Conservation (phyloP, 2,113 vertebrate species). For the Halichoerus grypus region DNA sequence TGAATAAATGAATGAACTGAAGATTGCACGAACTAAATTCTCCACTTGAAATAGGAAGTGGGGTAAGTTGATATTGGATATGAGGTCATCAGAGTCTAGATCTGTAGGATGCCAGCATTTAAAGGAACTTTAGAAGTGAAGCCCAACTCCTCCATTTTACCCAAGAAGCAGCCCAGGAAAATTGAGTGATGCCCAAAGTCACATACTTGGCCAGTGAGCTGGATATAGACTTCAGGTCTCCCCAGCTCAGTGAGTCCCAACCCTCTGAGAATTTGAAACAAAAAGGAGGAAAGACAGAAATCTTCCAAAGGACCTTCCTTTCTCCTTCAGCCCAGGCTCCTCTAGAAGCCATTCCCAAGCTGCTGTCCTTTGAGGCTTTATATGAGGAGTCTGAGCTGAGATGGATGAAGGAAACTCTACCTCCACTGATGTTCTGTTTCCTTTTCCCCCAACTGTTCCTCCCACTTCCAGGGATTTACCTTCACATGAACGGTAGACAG, state of each 20-base stretch:
- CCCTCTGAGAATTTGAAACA: neutral
- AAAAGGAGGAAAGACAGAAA: neutral
- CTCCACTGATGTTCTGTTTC: accelerated
- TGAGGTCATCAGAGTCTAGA: neutral
- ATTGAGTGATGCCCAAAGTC: neutral
- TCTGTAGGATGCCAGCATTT: neutral
- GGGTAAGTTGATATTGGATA: neutral
- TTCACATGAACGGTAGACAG: neutral
- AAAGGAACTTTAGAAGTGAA: neutral
- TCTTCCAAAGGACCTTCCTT: neutral
- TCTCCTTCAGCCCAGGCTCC: neutral
- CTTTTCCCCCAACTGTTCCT: neutral
- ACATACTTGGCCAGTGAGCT: neutral
- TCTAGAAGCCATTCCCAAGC: neutral
- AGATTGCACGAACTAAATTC: neutral
- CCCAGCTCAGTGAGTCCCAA: neutral
- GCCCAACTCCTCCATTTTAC: neutral
- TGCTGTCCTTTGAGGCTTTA: neutral
- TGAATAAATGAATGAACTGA: neutral
- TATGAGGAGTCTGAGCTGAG: neutral
- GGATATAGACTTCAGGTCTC: neutral
- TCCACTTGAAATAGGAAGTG: neutral
- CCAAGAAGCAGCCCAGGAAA: neutral
- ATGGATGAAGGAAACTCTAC: neutral
- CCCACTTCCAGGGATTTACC: neutral